Conservation (phyloP, 2,888 invertebrate species). For the Galerucella calmariensis region DNA sequence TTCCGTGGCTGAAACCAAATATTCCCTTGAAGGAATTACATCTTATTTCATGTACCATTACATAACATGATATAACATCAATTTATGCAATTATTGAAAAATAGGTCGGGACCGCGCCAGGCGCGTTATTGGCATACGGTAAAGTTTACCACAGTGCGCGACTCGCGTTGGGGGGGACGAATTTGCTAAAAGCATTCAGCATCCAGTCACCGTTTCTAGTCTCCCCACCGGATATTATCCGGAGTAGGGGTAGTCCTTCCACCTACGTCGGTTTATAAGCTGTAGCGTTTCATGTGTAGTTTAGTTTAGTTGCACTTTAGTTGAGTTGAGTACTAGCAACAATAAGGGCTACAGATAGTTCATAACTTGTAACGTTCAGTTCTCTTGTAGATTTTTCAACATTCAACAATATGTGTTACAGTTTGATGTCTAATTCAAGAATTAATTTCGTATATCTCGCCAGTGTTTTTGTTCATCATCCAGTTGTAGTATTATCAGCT, state of each 20-base stretch:
- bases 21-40: no score
- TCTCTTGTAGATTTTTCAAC: slow-evolving; percentile 9
- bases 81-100: no score
- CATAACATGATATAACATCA: no score
- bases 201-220: slow-evolving; percentile 6
- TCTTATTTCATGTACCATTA: no score
- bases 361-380: neutral
- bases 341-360: slow-evolving; percentile 6
- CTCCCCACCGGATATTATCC: slow-evolving; percentile 7
- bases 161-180: no score
- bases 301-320: no score
- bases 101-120: no score
- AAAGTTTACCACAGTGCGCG: no score
- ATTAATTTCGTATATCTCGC: slow-evolving; percentile 68
- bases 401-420: neutral
- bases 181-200: neutral
- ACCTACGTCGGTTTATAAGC: neutral
- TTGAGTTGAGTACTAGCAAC: slow-evolving; percentile 3
- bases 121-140: no score
- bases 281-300: slow-evolving; percentile 2
- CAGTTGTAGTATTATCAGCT: slow-evolving; percentile 72
- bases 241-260: slow-evolving; percentile 14
- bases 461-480: slow-evolving; percentile 75
- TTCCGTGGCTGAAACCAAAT: no score
- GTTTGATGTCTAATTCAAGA: slow-evolving; percentile 4